phyloP scores from a whole-genome alignment of 2,888 invertebrate species.

The Scaptomyza reducta region DNA sequence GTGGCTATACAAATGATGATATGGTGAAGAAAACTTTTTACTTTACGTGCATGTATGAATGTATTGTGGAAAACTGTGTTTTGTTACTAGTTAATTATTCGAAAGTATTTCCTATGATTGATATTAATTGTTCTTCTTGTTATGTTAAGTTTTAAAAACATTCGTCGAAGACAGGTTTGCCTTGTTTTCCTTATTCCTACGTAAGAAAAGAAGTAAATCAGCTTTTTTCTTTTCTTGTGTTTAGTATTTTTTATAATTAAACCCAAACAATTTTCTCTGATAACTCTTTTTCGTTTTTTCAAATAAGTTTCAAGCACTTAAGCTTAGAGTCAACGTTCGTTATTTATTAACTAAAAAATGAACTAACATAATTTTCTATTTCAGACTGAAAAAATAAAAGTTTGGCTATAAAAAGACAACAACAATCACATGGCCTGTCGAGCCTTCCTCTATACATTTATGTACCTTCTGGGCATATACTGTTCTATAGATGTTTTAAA shows the following conservation, averaged over 20 bases:
- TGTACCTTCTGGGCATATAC: conserved; percentile 4
- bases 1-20: neutral
- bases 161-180: too few relatives aligned
- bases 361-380: conserved; percentile 3
- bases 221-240: neutral
- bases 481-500: conserved; percentile 29
- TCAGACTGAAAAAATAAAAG: neutral
- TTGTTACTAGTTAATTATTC: too few relatives aligned
- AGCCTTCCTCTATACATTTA: neutral
- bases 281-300: too few relatives aligned
- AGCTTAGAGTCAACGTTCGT: neutral
- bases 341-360: neutral
- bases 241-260: neutral
- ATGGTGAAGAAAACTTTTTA: neutral
- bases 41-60: neutral
- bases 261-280: too few relatives aligned
- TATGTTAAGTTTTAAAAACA: too few relatives aligned
- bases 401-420: neutral
- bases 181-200: too few relatives aligned
- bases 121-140: too few relatives aligned
- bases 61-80: too few relatives aligned
- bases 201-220: too few relatives aligned
- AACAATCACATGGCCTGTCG: neutral
- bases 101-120: too few relatives aligned
- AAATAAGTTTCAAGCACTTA: neutral